Percentiles rank a stretch among this genome's conserved stretches.
phyloP scores from a whole-genome alignment of 1,140 invertebrate genomes.

The Cardiocondyla obscurior region DNA sequence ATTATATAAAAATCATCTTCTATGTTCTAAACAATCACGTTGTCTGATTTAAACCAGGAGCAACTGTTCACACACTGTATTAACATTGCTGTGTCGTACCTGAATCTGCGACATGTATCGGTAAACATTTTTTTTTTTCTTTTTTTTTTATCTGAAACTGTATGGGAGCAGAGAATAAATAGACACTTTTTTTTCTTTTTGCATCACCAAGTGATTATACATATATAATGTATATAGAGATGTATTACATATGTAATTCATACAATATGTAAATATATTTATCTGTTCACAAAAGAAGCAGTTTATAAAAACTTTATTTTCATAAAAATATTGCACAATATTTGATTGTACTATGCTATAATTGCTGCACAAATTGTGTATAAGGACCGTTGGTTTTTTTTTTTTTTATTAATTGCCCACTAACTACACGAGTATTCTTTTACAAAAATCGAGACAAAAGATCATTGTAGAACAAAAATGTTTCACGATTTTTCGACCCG shows the following conservation, averaged over 20 bases:
- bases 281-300: conserved; percentile 69
- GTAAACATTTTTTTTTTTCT: too few relatives aligned
- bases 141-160: conserved; percentile 68
- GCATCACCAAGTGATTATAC: conserved; percentile 58
- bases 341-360: conserved; percentile 64
- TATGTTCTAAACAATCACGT: neutral
- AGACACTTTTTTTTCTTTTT: conserved; percentile 59
- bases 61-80: conserved; percentile 36
- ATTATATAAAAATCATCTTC: conserved; percentile 21
- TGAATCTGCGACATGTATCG: conserved; percentile 44
- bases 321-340: conserved; percentile 79
- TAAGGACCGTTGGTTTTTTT: too few relatives aligned
- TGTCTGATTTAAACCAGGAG: conserved; percentile 43
- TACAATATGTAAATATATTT: conserved; percentile 77
- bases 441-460: too few relatives aligned
- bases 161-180: conserved; percentile 62
- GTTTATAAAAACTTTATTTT: conserved; percentile 74
- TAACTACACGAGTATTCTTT: too few relatives aligned
- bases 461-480: too few relatives aligned
- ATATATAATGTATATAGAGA: conserved; percentile 66
- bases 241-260: conserved; percentile 70
- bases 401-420: too few relatives aligned
- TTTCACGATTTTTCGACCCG: too few relatives aligned
- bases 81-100: conserved; percentile 64
- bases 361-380: conserved; percentile 36